Evolutionary conservation across 64 coral and sea anemone species (phyloP).

Genomic region (Stylophora pistillata): DNA sequence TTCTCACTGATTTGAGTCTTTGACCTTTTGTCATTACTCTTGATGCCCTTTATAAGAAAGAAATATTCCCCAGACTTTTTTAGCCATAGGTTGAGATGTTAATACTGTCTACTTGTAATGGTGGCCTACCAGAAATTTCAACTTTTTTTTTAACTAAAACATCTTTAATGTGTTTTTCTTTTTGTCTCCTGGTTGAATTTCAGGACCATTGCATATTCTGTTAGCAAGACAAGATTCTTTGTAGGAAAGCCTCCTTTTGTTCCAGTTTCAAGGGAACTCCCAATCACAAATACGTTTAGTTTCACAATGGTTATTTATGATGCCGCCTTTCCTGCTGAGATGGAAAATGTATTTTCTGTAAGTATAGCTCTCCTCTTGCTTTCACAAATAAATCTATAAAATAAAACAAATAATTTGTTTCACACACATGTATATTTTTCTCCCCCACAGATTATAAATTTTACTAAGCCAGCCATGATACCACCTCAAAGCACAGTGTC

Average conservation of each 20-base stretch:
- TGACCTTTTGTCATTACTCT: too few relatives aligned
- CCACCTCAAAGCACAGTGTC: constrained; percentile 73
- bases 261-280: constrained; percentile 79
- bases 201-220: constrained; percentile 99
- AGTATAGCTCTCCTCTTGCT: constrained; percentile 21
- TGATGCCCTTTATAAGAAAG: too few relatives aligned
- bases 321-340: constrained; percentile 80
- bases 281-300: constrained; percentile 94
- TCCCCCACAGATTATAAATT: constrained; percentile 79
- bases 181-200: constrained; percentile 3
- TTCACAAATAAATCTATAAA: too few relatives aligned
- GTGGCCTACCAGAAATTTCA: not conserved
- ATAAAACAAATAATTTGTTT: not conserved
- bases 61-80: too few relatives aligned
- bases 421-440: not conserved
- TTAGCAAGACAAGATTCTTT: constrained; percentile 99
- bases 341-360: constrained; percentile 84
- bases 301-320: constrained; percentile 95
- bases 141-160: too few relatives aligned
- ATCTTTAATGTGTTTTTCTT: not conserved
- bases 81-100: too few relatives aligned
- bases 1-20: too few relatives aligned
- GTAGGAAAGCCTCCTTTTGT: constrained; percentile 88
- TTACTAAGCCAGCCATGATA: constrained; percentile 93
- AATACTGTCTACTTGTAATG: too few relatives aligned